Conservation (phyloP, 2,888 invertebrate species). For the Seira musarum region DNA sequence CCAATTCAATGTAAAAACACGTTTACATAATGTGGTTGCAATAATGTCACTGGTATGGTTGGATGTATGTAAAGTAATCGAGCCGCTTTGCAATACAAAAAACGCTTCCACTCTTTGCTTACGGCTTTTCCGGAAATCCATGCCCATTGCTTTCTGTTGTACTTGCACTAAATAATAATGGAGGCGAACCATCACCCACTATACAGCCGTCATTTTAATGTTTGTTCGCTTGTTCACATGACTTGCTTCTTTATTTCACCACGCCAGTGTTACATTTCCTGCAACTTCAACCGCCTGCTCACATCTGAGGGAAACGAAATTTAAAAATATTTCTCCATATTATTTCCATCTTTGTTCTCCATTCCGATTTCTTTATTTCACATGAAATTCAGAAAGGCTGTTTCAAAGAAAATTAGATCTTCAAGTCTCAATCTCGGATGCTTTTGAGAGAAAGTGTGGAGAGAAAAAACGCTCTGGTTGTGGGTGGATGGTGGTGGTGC, state of each 20-base stretch:
- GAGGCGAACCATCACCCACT: constrained; percentile 9
- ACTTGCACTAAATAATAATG: constrained; percentile 11
- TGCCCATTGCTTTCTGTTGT: constrained; percentile 9
- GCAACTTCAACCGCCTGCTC: not conserved
- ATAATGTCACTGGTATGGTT: too few relatives aligned
- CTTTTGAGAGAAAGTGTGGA: not conserved
- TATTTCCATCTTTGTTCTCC: constrained; percentile 5
- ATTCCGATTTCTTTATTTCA: constrained; percentile 10
- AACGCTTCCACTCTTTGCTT: constrained; percentile 12
- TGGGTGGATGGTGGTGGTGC: too few relatives aligned
- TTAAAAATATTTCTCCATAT: constrained; percentile 8
- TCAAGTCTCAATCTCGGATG: not conserved
- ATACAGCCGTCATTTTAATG: constrained; percentile 5
- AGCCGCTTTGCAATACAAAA: not conserved
- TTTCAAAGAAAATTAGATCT: not conserved
- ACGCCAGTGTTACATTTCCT: too few relatives aligned
- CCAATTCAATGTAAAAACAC: constrained; percentile 19
- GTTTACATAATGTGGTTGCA: not conserved
- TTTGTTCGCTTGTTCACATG: too few relatives aligned
- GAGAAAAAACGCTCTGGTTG: not conserved
- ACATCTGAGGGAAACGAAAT: not conserved
- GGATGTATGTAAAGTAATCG: constrained; percentile 7
- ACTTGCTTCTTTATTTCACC: not conserved
- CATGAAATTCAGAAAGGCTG: not conserved
- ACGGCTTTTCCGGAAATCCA: constrained; percentile 14